Evolutionary conservation across 2,797 vertebrate species (phyloP).

Genomic region (Bradypus variegatus): DNA sequence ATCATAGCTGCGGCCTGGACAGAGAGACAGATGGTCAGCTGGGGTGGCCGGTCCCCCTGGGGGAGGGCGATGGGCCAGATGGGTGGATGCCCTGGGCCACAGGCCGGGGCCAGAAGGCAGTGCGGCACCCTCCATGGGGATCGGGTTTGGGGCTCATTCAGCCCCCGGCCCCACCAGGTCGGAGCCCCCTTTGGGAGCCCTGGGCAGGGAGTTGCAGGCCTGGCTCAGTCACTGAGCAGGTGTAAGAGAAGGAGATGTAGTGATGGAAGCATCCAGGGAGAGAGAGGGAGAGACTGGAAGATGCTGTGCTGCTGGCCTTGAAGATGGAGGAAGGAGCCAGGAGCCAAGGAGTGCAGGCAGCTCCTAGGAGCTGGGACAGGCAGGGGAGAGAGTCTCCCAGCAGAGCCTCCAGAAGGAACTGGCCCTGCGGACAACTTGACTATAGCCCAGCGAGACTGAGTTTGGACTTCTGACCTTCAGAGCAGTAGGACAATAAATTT

Average conservation of each 20-base stretch:
- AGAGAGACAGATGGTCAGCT: not conserved
- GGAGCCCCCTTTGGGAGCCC: not conserved
- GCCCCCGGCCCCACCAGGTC: not conserved
- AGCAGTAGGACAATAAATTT: too few species aligned
- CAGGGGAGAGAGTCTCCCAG: too few species aligned
- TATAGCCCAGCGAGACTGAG: fast-evolving
- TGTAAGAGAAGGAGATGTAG: not conserved
- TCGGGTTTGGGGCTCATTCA: not conserved
- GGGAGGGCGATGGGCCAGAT: too few species aligned
- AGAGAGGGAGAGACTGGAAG: not conserved
- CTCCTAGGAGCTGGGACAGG: too few species aligned
- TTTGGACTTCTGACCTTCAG: not conserved
- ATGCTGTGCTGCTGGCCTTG: not conserved
- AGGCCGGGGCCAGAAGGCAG: not conserved
- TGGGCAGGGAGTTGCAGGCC: not conserved
- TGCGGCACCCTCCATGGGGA: fast-evolving
- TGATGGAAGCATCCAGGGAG: not conserved
- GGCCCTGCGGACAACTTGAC: not conserved
- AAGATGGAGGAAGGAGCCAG: not conserved
- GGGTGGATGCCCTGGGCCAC: too few species aligned
- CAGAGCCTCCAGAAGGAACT: not conserved
- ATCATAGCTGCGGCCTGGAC: slow-evolving; percentile 91
- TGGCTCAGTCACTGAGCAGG: fast-evolving
- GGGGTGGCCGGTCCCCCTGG: not conserved
- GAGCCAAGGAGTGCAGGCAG: not conserved